Evolutionary conservation across 2,888 invertebrate genomes (phyloP).

Genomic region (Lydus trimaculatus): DNA sequence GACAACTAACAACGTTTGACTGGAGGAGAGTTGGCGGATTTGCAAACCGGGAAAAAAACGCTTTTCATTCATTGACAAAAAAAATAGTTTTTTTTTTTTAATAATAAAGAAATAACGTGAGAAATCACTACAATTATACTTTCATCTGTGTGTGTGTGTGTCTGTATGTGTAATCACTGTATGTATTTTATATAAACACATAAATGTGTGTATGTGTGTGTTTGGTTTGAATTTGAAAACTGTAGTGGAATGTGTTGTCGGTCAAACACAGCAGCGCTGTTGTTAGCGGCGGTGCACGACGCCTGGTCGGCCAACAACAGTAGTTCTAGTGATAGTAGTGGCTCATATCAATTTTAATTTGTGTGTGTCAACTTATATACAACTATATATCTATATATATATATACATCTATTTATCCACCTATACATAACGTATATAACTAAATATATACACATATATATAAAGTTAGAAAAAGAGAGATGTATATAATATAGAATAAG

Average conservation of each 20-base stretch:
- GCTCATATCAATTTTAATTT: neutral
- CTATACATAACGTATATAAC: too few relatives aligned
- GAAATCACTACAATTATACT: too few relatives aligned
- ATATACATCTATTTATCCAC: too few relatives aligned
- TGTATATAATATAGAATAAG: neutral
- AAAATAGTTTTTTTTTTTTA: neutral
- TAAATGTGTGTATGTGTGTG: conserved; percentile 41
- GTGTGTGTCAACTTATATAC: neutral
- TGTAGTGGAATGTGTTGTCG: conserved; percentile 57
- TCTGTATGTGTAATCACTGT: neutral
- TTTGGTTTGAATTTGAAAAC: conserved; percentile 56
- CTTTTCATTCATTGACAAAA: neutral
- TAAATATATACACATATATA: too few relatives aligned
- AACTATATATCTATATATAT: too few relatives aligned
- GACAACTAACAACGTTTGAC: conserved; percentile 64
- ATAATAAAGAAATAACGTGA: too few relatives aligned
- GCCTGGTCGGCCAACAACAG: conserved; percentile 46
- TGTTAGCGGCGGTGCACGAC: conserved; percentile 55
- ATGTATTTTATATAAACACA: neutral
- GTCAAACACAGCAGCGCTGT: conserved; percentile 46
- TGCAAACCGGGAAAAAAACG: conserved; percentile 61
- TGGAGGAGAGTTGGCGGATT: conserved; percentile 59
- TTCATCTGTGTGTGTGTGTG: too few relatives aligned
- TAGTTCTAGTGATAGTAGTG: neutral
- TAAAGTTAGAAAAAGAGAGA: too few relatives aligned